These are phyloP conservation scores for Campylomormyrus numenius DNA, from an alignment of 2,113 vertebrate genomes.

Conservation along the genomic window DNA sequence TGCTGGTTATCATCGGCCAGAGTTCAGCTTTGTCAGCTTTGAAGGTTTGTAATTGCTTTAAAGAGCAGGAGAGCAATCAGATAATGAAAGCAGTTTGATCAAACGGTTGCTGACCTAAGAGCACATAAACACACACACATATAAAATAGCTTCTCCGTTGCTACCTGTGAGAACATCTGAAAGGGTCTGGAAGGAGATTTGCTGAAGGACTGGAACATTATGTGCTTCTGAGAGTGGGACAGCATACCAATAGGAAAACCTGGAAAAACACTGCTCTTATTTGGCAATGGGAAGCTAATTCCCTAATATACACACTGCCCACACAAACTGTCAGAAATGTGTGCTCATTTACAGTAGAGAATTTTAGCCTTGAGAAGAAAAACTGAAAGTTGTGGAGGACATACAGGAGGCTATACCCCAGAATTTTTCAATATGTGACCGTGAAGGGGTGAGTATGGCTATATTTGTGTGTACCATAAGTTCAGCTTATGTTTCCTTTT, in stretches of 20 bases:
- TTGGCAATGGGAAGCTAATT: neutral
- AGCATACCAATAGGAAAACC: neutral
- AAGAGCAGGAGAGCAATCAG: neutral
- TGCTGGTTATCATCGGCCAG: neutral
- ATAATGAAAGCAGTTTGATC: neutral
- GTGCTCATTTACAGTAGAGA: neutral
- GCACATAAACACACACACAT: neutral
- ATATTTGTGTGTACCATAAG: neutral
- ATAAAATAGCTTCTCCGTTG: neutral
- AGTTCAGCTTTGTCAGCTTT: constrained; percentile 1
- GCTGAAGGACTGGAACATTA: neutral
- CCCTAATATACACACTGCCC: neutral
- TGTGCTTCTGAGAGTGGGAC: neutral
- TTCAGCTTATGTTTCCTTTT: neutral
- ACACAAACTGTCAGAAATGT: neutral
- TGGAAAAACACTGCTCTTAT: neutral
- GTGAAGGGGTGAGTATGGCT: neutral
- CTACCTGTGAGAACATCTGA: neutral
- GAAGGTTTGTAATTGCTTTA: neutral
- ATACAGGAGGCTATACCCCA: neutral
- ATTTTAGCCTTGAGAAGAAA: neutral
- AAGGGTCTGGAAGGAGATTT: neutral
- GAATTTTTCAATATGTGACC: neutral
- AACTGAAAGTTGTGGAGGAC: neutral
- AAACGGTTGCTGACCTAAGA: neutral